Evolutionary conservation across 2,113 vertebrate species (phyloP), one percentile per base, ranked within the genome.

Genomic region (Excalfactoria chinensis): DNA sequence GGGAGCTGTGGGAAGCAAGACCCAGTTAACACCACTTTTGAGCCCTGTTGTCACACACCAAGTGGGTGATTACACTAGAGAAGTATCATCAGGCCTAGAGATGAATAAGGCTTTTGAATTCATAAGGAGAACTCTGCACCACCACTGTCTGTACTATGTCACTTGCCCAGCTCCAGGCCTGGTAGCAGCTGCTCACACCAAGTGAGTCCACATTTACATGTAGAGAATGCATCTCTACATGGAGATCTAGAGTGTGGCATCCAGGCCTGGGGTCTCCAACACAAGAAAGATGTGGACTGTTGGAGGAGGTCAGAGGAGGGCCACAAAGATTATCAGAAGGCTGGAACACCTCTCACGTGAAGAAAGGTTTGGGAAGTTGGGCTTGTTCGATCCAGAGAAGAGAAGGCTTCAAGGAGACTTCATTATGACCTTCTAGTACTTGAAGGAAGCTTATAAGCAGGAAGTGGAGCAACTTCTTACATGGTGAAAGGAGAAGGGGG

Each of bases 121-220:
- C 22, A 5, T 21, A 21, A 69, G 14, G 40, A 70, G 41, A 60
- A 7, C 76, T 2, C 11, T 59, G 34, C 37, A 64, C 11, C 75
- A 32, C 8, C 41, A 34, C 5, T 58, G 44, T n/a, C 53, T 48
- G 13, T 16, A 11, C 1, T 53, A 34, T 44, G 4, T 37, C 0
- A 0, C 28, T 28, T 78, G 40, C 20, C 51, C 60, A 32, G 44
- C 32, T 30, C 35, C 48, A 66, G 55, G 4, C 13, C 40, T 4
- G 4, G 34, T 41, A 43, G 15, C 40, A 60, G 37, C 8, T 32
- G 21, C 43, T 53, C 12, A 63, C 9, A 17, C 12, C 26, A 68
- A 11, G 17, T 6, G 12, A 75, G 30, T 3, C 13, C 35, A 7
- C 0, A 0, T 13, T 83, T 16, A 34, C 5, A 6, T 5, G 11